Evolutionary conservation across 2,888 invertebrate species (phyloP).

Genomic region (Polydrusus pterygomalis): DNA sequence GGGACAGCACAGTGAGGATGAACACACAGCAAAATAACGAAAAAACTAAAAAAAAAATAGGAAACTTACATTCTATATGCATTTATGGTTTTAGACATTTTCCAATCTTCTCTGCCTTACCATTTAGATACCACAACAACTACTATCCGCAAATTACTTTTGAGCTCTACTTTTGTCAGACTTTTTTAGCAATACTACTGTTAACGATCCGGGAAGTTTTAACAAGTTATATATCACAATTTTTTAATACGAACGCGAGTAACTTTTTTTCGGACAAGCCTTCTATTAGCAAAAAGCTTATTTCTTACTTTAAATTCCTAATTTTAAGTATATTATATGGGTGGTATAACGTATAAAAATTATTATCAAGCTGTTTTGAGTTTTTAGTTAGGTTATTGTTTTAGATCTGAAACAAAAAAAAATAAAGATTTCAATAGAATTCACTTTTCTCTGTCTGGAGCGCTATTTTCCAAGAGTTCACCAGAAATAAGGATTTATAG

Average conservation of each 20-base stretch:
- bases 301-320: not conserved
- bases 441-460: not conserved
- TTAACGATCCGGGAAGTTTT: constrained; percentile 42
- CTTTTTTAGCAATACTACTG: constrained; percentile 52
- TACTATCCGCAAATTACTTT: constrained; percentile 32
- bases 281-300: not conserved
- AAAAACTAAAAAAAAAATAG: constrained; percentile 57
- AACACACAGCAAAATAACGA: constrained; percentile 16
- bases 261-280: constrained; percentile 1
- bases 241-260: constrained; percentile 24
- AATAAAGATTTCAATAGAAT: not conserved
- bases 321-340: constrained; percentile 14
- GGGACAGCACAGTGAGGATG: not conserved
- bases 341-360: constrained; percentile 43
- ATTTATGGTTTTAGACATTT: constrained; percentile 91
- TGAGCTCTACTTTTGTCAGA: constrained; percentile 54
- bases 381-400: constrained; percentile 23
- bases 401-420: constrained; percentile 54
- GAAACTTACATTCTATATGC: constrained; percentile 92
- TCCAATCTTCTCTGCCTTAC: constrained; percentile 59
- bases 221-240: constrained; percentile 39
- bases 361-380: constrained; percentile 44
- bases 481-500: no score
- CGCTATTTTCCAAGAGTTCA: not conserved
- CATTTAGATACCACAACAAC: constrained; percentile 56